Evolutionary conservation across 2,888 invertebrate genomes (phyloP), one percentile per base, ranked within the genome.

Genomic region (Aphidoletes aphidimyza): DNA sequence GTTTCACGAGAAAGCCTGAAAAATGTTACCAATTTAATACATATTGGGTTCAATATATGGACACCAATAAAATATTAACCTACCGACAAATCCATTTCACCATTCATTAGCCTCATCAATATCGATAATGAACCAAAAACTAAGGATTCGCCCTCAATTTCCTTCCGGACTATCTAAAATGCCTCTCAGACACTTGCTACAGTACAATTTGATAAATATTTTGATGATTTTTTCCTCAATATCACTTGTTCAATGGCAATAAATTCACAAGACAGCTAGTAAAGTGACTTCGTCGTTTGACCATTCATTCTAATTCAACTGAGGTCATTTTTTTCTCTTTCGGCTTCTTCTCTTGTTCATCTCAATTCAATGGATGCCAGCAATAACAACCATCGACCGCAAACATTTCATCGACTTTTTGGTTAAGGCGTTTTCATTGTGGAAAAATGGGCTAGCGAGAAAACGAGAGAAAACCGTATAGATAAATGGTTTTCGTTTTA

Each of bases 231-330:
- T n/a, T 69, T 69, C 69, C 30, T 11, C 30, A 69, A 69, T 69
- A 69, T 26, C 69, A 69, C 54, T 54, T 54, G 54, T 69, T 69
- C 69, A 14, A 34, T 34, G 17, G 69, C 69, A 69, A 69, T 69
- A 69, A 69, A 69, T 69, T 69, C 30, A 11, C 69, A 69, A 69
- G 69, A 69, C 69, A 69, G 69, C 69, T 30, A 69, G 30, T 69
- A 69, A 69, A 69, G 69, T 69, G 69, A 69, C 69, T 69, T 69
- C 34, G 69, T 69, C 69, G 14, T 81, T 81, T 81, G 81, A 39
- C 81, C 81, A 81, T 81, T 81, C 39, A 81, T 81, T 81, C 81
- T 81, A 81, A 81, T 81, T 39, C 39, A 81, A 81, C 81, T 37
- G 39, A 39, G 81, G 81, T 81, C 36, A 81, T 81, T 81, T 81